A percentile compares a stretch with the other conserved stretches of the same genome.
phyloP scores from a whole-genome alignment of 64 coral and sea anemone species.

The Montipora cactus region DNA sequence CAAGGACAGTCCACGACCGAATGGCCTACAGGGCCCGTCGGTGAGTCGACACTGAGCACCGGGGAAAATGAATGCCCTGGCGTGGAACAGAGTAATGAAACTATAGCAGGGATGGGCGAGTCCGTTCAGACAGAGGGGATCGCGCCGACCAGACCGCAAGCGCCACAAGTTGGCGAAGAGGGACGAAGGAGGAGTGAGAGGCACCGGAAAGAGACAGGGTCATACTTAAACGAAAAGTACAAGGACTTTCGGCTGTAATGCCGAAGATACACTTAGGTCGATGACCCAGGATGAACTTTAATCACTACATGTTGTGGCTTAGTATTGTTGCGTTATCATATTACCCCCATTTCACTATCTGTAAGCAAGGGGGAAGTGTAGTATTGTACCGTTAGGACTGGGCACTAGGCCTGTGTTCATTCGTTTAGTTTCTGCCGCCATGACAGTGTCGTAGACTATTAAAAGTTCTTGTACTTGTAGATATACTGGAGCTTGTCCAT shows the following conservation, averaged over 20 bases:
- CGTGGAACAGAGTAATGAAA: neutral
- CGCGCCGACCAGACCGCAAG: neutral
- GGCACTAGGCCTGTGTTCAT: neutral
- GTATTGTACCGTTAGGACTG: slow-evolving; percentile 11
- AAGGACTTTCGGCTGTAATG: neutral
- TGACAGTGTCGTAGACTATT: neutral
- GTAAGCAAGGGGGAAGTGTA: slow-evolving; percentile 27
- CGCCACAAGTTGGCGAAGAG: neutral
- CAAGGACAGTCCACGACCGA: slow-evolving; percentile 19
- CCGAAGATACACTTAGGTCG: neutral
- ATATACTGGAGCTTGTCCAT: too few relatives aligned
- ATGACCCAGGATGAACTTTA: neutral
- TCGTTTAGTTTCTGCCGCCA: too few relatives aligned
- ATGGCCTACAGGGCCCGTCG: slow-evolving; percentile 1
- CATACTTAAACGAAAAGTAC: slow-evolving; percentile 28
- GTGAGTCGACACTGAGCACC: neutral
- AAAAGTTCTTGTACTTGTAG: too few relatives aligned
- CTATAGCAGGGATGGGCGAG: neutral
- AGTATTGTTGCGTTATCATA: neutral
- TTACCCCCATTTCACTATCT: neutral
- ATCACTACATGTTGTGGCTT: neutral
- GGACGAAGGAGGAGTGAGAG: slow-evolving; percentile 15
- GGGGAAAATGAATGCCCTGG: neutral
- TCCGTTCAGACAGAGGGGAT: neutral
- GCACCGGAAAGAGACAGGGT: slow-evolving; percentile 22